Base-by-base conservation (phyloP, 1,140 invertebrate genomes). In the Ceratina japonica region DNA sequence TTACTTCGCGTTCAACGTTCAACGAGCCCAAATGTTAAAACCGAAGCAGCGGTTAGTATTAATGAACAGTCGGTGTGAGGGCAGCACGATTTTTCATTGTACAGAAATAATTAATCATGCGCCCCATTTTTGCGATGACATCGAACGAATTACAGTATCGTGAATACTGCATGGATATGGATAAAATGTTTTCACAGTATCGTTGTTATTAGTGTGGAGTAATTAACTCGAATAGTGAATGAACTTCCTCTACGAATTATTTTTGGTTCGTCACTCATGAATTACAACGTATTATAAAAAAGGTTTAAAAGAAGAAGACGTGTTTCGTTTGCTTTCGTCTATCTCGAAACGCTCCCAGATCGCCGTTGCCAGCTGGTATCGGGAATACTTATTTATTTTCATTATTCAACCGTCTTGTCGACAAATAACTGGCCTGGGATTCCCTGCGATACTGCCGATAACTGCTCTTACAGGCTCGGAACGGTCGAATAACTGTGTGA, bases 371-470 rank as follows among this genome's bases (percentile, higher is more conserved):
- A 15, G 22, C 65, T 37, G 18, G 15, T 20, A 59, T 18, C 13
- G 59, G 24, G 20, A 64, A 73, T 79, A 79, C 63, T 79, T 73
- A 79, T 72, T 79, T 73, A 79, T 79, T 79, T 79, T 73, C 76
- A 79, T 79, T 79, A 79, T 79, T 79, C 64, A 73, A 56, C 76
- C 51, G 64, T 72, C 76, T 79, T 73, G 69, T 73, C 69, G 59
- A 49, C n/a, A n/a, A n/a, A n/a, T n/a, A n/a, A n/a, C 69, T 65
- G 70, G 76, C 51, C 76, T 27, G 76, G 51, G 61, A 79, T 72
- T 79, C 15, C 69, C 76, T 31, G 59, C 76, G 54, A 79, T 73
- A 79, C 73, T 51, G 69, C 18, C 69, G 59, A 64, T 73, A 79
- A 73, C 76, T 79, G 76, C 49, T 58, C 76, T 79, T 79, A n/a